Evolutionary conservation across 2,888 invertebrate genomes (phyloP), one percentile per base, ranked within the genome.

Genomic region (Plebejus anna): DNA sequence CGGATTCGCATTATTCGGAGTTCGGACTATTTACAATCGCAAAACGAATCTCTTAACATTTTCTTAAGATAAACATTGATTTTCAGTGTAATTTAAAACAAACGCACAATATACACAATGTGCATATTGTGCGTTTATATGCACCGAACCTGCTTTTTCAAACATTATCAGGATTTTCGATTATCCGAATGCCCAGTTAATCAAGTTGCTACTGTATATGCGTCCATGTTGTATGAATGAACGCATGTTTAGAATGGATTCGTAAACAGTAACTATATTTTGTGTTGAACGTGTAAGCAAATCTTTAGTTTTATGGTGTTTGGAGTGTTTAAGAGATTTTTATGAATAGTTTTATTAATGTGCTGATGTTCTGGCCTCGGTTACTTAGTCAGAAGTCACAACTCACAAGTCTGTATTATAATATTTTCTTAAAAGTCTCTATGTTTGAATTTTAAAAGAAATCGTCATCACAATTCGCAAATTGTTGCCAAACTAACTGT

Each of bases 291-390:
- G 4, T 66, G 66, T 66, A 66, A 66, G 36, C 32, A 13, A 28
- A 28, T 13, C 36, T 66, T 36, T 61, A 61, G 61, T 61, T 61
- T 66, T 66, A 66, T 66, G 66, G 32, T 66, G 32, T 28, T 66
- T 66, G 66, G 13, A 36, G 32, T 36, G 32, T 36, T 61, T 66
- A 66, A 55, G 32, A 32, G 66, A 66, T 36, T 66, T 66, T 66
- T 66, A 66, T 66, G 61, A 28, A 32, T 32, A 32, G 13, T 32
- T 66, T 61, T 66, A 32, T 66, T 66, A 13, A 32, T 28, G 1
- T 51, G 22, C 5, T 28, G 73, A 22, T 47, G 16, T 51, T 47
- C 32, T 32, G 28, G 32, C 32, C 61, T 51, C 4, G 75, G 51
- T 51, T 51, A 51, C 51, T 51, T 13, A 51, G 51, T 51, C 51